Conservation (phyloP, 1,140 invertebrate genomes). For the Sycophaga agraensis region DNA sequence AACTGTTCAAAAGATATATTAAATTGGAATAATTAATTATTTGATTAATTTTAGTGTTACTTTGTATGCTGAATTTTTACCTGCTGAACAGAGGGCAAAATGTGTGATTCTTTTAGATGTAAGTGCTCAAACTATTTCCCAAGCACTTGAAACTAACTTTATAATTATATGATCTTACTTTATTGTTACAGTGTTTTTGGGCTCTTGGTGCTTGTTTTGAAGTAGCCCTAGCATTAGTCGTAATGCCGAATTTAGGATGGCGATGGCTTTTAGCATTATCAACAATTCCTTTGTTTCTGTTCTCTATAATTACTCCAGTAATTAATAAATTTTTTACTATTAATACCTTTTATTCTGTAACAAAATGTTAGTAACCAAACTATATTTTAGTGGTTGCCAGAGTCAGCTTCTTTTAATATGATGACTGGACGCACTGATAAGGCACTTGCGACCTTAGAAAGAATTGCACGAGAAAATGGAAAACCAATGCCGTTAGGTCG, state of each 20-base stretch:
- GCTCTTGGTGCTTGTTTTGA: slow-evolving; percentile 91
- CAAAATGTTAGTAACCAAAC: slow-evolving; percentile 2
- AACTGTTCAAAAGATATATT: slow-evolving; percentile 15
- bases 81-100: slow-evolving; percentile 88
- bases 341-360: slow-evolving; percentile 2
- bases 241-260: slow-evolving; percentile 92
- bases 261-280: slow-evolving; percentile 87
- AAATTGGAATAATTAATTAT: slow-evolving; percentile 12
- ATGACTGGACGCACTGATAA: slow-evolving; percentile 82
- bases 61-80: slow-evolving; percentile 94
- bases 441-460: slow-evolving; percentile 80
- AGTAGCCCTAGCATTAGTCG: slow-evolving; percentile 83
- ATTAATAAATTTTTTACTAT: slow-evolving; percentile 41
- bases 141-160: neutral
- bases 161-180: slow-evolving; percentile 22
- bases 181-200: slow-evolving; percentile 85
- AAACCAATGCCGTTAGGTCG: slow-evolving; percentile 85
- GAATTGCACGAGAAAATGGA: slow-evolving; percentile 85
- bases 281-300: slow-evolving; percentile 82
- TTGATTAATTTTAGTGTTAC: slow-evolving; percentile 73
- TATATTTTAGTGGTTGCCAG: slow-evolving; percentile 85
- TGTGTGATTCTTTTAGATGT: slow-evolving; percentile 94
- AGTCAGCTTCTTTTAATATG: slow-evolving; percentile 88
- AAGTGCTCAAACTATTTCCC: slow-evolving; percentile 48
- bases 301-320: slow-evolving; percentile 77